Evolutionary conservation across 2,888 invertebrate species (phyloP).

Genomic region (Epinotia brunnichana): DNA sequence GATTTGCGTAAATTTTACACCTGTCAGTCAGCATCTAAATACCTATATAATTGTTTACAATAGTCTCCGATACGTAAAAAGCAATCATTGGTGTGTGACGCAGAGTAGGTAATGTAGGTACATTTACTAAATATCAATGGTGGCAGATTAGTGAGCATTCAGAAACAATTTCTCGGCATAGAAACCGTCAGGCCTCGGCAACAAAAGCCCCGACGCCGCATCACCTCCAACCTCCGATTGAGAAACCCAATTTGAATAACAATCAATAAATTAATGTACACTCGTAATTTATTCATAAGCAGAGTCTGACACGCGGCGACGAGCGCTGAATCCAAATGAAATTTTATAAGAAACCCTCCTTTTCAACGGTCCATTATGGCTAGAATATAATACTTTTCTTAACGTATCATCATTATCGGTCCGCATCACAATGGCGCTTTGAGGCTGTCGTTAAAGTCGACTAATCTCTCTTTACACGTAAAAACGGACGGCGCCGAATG

Average conservation of each 20-base stretch:
- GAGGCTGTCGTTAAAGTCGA: slow-evolving; percentile 76
- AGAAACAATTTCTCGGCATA: slow-evolving; percentile 67
- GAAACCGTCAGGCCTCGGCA: slow-evolving; percentile 66
- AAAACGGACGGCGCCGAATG: slow-evolving; percentile 79
- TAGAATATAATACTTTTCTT: slow-evolving; percentile 78
- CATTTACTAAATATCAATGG: slow-evolving; percentile 54
- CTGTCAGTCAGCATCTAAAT: slow-evolving; percentile 57
- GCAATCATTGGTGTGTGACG: slow-evolving; percentile 58
- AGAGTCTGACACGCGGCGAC: slow-evolving; percentile 74
- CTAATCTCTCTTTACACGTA: slow-evolving; percentile 82
- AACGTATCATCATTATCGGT: slow-evolving; percentile 80
- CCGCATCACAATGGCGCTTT: slow-evolving; percentile 74
- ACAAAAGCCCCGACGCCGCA: slow-evolving; percentile 71
- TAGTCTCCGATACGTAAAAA: slow-evolving; percentile 64
- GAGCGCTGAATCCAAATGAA: slow-evolving; percentile 79
- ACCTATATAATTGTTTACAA: slow-evolving; percentile 53
- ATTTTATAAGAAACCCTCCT: slow-evolving; percentile 79
- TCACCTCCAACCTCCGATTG: slow-evolving; percentile 82
- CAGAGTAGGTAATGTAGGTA: too few species aligned
- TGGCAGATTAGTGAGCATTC: slow-evolving; percentile 59
- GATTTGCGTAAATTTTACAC: slow-evolving; percentile 60
- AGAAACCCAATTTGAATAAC: slow-evolving; percentile 83
- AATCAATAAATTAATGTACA: slow-evolving; percentile 84
- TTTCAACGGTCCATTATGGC: slow-evolving; percentile 74
- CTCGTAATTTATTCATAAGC: slow-evolving; percentile 79